phyloP scores from a whole-genome alignment of 2,113 vertebrate species.

The Oreochromis niloticus region DNA sequence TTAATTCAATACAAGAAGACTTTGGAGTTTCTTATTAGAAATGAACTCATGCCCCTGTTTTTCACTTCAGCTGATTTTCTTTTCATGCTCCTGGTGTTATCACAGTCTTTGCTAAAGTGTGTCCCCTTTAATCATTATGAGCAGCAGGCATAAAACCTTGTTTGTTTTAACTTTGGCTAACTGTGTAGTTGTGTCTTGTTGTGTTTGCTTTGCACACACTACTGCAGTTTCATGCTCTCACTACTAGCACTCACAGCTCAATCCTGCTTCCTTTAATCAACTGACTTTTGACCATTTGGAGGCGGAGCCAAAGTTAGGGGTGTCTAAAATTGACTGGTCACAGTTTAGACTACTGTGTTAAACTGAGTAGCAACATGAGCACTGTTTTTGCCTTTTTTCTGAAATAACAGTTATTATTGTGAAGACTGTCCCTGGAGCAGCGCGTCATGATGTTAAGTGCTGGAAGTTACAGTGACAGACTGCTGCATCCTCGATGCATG shows the following conservation, averaged over 20 bases:
- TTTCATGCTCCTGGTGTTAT: neutral
- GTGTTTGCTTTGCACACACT: neutral
- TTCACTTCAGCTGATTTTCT: neutral
- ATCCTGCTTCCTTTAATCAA: neutral
- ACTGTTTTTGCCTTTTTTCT: neutral
- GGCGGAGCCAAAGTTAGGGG: neutral
- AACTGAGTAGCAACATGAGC: neutral
- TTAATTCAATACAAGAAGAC: neutral
- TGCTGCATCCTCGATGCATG: no score
- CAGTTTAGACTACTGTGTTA: neutral
- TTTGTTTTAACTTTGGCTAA: neutral
- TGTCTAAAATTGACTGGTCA: neutral
- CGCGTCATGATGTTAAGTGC: neutral
- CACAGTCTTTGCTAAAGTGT: neutral
- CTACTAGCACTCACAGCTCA: neutral
- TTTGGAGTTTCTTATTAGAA: neutral
- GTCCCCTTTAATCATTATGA: neutral
- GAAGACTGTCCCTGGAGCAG: neutral
- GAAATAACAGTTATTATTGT: rapidly evolving
- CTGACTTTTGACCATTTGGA: neutral
- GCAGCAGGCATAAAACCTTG: neutral
- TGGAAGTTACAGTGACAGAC: neutral
- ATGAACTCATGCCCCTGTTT: neutral
- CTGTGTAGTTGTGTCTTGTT: neutral
- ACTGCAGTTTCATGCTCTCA: neutral